Conservation (phyloP, 2,113 vertebrate genomes). For the Albula goreensis region DNA sequence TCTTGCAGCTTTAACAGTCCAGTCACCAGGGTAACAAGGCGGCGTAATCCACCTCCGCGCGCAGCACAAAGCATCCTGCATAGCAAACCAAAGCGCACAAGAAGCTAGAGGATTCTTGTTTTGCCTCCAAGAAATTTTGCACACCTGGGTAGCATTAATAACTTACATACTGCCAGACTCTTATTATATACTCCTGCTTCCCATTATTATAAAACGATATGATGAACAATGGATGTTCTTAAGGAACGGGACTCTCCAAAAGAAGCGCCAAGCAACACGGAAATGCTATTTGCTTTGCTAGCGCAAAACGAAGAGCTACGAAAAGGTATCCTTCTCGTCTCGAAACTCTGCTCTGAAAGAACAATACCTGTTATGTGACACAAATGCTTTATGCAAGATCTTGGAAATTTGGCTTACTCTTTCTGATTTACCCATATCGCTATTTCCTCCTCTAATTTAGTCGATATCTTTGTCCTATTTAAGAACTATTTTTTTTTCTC, state of each 20-base stretch:
- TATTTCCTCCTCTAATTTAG: background rate
- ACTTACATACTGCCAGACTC: background rate
- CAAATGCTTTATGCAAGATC: background rate
- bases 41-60: constrained; percentile 44
- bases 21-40: constrained; percentile 64
- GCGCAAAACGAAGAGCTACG: constrained; percentile 73
- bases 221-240: constrained; percentile 67
- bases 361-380: background rate
- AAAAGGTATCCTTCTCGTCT: constrained; percentile 65
- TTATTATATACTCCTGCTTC: background rate
- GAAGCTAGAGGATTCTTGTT: background rate
- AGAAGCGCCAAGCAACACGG: constrained; percentile 55
- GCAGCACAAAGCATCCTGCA: constrained; percentile 35
- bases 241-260: constrained; percentile 61
- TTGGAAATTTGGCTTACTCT: background rate
- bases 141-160: background rate
- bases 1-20: constrained; percentile 31
- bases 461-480: background rate
- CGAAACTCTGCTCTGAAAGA: background rate
- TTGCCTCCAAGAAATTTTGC: background rate
- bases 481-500: background rate
- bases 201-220: constrained; percentile 38
- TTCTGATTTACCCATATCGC: background rate
- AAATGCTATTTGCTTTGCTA: constrained; percentile 77
- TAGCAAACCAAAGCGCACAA: constrained; percentile 33